A percentile compares a stretch with the other conserved stretches of the same genome.
phyloP scores from a whole-genome alignment of 2,113 vertebrate genomes.

The Neopipo cinnamomea region DNA sequence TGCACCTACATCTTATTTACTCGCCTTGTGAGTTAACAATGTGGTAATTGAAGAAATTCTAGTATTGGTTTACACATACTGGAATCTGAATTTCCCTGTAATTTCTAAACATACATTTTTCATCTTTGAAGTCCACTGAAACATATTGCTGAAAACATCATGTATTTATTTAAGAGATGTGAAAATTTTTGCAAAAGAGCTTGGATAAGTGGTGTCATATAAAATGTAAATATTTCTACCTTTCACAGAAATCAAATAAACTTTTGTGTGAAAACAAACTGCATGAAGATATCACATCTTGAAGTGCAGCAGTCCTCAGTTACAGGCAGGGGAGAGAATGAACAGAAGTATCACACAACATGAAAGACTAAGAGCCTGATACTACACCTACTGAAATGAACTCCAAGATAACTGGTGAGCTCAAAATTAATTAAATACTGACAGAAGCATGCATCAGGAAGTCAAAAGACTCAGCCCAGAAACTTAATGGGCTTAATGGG shows the following conservation, averaged over 20 bases:
- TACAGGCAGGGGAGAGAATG: background rate
- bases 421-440: background rate
- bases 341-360: background rate
- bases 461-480: background rate
- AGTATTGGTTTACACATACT: background rate
- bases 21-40: background rate
- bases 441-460: background rate
- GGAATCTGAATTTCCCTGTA: background rate
- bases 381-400: background rate
- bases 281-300: background rate
- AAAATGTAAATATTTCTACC: background rate
- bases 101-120: background rate
- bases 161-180: background rate
- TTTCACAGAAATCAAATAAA: background rate
- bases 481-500: background rate
- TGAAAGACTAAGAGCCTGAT: background rate
- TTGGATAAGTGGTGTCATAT: background rate
- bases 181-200: background rate
- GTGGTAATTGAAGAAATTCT: background rate
- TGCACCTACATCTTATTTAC: background rate
- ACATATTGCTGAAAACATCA: background rate
- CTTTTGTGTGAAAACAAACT: background rate
- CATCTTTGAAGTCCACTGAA: background rate
- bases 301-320: background rate
- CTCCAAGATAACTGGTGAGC: background rate